Evolutionary conservation across 2,113 vertebrate species (phyloP).

Genomic region (Pseudois nayaur): DNA sequence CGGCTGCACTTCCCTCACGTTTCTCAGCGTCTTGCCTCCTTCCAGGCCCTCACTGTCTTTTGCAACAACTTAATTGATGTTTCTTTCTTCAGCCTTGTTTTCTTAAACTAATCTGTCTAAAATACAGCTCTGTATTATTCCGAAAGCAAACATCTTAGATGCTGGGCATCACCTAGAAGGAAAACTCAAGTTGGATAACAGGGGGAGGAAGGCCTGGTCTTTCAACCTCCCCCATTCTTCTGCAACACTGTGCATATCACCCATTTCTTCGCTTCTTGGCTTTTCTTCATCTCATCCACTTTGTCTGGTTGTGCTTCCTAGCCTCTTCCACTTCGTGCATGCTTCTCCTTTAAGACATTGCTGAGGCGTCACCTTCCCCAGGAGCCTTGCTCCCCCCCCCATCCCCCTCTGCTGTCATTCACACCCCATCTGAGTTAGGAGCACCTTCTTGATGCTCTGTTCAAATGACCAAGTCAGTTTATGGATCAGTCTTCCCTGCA

Average conservation of each 20-base stretch:
- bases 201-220: background rate
- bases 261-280: background rate
- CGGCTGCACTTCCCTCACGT: background rate
- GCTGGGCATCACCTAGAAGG: background rate
- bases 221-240: background rate
- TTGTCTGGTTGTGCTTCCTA: background rate
- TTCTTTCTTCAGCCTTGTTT: background rate
- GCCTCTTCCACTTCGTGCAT: background rate
- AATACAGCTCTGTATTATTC: background rate
- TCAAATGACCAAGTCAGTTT: background rate
- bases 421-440: background rate
- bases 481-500: background rate
- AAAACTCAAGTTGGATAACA: background rate
- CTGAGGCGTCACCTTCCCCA: background rate
- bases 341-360: background rate
- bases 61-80: background rate
- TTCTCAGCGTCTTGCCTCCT: background rate
- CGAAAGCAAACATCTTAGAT: background rate
- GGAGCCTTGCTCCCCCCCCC: background rate
- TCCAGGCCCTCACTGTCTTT: background rate
- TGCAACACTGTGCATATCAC: fast-evolving
- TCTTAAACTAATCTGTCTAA: background rate
- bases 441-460: background rate
- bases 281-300: background rate
- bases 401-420: background rate